Conservation (phyloP, 2,888 invertebrate species). For the Hemithea aestivaria region DNA sequence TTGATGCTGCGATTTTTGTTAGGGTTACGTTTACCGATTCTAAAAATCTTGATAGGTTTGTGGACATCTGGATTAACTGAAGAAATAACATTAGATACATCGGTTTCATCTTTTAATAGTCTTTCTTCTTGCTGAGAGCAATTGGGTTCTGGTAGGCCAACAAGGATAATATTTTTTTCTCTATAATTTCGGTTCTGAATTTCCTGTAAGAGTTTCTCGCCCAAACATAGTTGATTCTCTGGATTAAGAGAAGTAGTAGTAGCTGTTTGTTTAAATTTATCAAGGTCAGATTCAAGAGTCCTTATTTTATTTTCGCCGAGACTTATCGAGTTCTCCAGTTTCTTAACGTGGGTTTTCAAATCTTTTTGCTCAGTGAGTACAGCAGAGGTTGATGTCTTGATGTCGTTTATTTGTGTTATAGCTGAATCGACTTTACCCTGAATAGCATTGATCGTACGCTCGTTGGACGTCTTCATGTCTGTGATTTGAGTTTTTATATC, state of each 20-base stretch:
- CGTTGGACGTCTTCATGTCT: background rate
- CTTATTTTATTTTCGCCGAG: background rate
- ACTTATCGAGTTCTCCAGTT: background rate
- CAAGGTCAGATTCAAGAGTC: background rate
- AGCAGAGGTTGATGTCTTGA: background rate
- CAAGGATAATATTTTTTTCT: no score
- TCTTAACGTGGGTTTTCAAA: background rate
- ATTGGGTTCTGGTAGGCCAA: no score
- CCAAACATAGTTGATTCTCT: background rate
- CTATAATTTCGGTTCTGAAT: background rate
- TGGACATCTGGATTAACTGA: background rate
- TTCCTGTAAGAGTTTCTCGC: background rate
- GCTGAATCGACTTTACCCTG: no score
- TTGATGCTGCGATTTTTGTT: slow-evolving; percentile 24
- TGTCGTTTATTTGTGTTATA: background rate
- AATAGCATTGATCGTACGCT: background rate
- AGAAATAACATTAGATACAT: background rate
- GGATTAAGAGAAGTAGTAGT: background rate
- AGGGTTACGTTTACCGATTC: slow-evolving; percentile 25
- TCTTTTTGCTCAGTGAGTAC: background rate
- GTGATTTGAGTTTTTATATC: no score
- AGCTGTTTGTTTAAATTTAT: background rate
- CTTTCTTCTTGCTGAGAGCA: no score
- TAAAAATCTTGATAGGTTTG: slow-evolving; percentile 7
- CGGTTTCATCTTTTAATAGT: no score